A percentile compares a stretch with the other conserved stretches of the same genome.
Evolutionary conservation across 1,140 invertebrate genomes (phyloP).

Genomic region (Drosophila truncata): DNA sequence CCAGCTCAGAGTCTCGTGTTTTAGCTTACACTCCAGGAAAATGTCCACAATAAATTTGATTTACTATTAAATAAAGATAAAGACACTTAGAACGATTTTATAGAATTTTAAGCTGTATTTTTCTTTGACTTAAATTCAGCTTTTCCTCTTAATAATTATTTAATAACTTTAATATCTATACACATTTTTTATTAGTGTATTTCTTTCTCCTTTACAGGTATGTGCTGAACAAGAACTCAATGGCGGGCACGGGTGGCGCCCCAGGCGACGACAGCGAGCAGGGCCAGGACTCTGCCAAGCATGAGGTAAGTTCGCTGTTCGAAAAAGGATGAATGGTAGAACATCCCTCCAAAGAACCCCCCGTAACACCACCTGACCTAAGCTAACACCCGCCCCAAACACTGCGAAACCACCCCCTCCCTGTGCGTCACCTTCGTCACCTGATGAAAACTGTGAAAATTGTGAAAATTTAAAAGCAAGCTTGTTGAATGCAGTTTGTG

Average conservation of each 20-base stretch:
- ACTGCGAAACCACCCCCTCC: neutral
- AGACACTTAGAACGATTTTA: too few relatives aligned
- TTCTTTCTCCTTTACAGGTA: slow-evolving; percentile 42
- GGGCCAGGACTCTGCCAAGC: slow-evolving; percentile 65
- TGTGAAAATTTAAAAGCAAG: slow-evolving; percentile 51
- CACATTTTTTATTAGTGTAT: neutral
- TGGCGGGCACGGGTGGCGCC: slow-evolving; percentile 34
- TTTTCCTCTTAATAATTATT: too few relatives aligned
- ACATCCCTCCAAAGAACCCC: neutral
- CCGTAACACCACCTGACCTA: neutral
- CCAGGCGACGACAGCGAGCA: slow-evolving; percentile 72
- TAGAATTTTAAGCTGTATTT: too few relatives aligned
- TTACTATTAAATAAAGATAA: too few relatives aligned
- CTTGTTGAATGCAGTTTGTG: slow-evolving; percentile 13
- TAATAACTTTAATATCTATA: too few relatives aligned
- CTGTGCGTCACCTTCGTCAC: neutral
- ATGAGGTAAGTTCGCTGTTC: slow-evolving; percentile 64
- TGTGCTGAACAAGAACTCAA: slow-evolving; percentile 62
- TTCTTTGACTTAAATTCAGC: too few relatives aligned
- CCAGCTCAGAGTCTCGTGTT: neutral
- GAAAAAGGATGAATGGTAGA: slow-evolving; percentile 10
- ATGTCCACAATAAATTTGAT: neutral
- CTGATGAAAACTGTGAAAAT: slow-evolving; percentile 34
- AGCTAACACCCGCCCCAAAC: neutral
- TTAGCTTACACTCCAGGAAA: slow-evolving; percentile 10